Conservation (phyloP, 2,797 vertebrate genomes). For the Synaphobranchus kaupii region DNA sequence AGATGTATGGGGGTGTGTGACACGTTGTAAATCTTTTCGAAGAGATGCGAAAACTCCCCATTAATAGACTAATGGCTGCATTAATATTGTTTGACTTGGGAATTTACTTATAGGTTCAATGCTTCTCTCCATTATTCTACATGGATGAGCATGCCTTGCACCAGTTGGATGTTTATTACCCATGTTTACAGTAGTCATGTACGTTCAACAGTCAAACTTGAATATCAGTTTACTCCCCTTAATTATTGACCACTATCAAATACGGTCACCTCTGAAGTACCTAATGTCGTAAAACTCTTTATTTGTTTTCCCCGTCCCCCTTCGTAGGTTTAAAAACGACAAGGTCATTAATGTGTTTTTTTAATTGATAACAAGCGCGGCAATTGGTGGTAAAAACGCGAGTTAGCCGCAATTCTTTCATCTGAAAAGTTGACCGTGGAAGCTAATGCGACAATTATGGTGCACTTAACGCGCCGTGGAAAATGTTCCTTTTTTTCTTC, state of each 20-base stretch:
- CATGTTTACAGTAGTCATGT: constrained; percentile 61
- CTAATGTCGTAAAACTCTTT: constrained; percentile 72
- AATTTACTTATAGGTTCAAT: constrained; percentile 57
- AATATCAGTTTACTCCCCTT: constrained; percentile 71
- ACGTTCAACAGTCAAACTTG: constrained; percentile 59
- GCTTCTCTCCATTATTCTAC: constrained; percentile 62
- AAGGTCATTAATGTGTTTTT: constrained; percentile 68
- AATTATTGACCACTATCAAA: constrained; percentile 80
- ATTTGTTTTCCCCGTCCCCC: constrained; percentile 74
- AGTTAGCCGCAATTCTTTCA: constrained; percentile 58
- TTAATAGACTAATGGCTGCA: constrained; percentile 44
- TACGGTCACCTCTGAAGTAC: constrained; percentile 71
- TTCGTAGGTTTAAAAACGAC: constrained; percentile 64
- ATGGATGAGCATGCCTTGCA: constrained; percentile 45
- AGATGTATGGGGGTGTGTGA: constrained; percentile 1
- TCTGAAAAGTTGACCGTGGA: constrained; percentile 63
- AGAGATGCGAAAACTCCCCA: constrained; percentile 17
- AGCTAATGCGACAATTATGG: constrained; percentile 61
- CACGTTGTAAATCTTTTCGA: constrained; percentile 21
- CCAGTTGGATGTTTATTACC: constrained; percentile 62
- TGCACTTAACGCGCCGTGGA: constrained; percentile 49
- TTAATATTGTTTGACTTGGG: constrained; percentile 57
- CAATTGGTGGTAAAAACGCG: constrained; percentile 58
- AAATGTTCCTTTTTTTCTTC: constrained; percentile 33
- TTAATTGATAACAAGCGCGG: constrained; percentile 71